Evolutionary conservation across 1,140 invertebrate genomes (phyloP).

Genomic region (Idris sp.): DNA sequence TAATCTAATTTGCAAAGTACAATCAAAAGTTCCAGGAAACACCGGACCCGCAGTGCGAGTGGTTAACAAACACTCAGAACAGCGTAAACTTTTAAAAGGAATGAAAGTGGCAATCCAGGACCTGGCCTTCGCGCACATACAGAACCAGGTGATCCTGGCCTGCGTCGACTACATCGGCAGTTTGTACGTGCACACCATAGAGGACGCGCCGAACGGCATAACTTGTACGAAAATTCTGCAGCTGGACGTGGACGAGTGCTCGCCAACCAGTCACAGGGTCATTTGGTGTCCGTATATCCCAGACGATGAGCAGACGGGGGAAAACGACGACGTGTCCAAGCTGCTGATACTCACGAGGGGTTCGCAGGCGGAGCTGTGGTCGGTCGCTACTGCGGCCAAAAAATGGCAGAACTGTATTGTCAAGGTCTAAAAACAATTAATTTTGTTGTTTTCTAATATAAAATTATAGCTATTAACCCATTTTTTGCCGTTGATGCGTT

Average conservation of each 20-base stretch:
- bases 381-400: slow-evolving; percentile 68
- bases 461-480: too few species aligned
- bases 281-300: slow-evolving; percentile 97
- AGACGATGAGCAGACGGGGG: slow-evolving; percentile 79
- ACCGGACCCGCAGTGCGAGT: slow-evolving; percentile 89
- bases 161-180: slow-evolving; percentile 91
- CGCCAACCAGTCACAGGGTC: slow-evolving; percentile 79
- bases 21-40: slow-evolving; percentile 77
- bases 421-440: slow-evolving; percentile 62
- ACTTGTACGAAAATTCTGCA: slow-evolving; percentile 79
- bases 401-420: slow-evolving; percentile 62
- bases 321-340: slow-evolving; percentile 84
- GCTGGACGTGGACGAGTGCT: slow-evolving; percentile 73
- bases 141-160: slow-evolving; percentile 88
- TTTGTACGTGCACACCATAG: slow-evolving; percentile 89
- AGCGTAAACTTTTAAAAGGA: slow-evolving; percentile 90
- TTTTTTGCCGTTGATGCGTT: too few species aligned
- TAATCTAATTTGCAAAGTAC: too few species aligned
- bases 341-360: slow-evolving; percentile 89
- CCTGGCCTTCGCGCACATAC: slow-evolving; percentile 91
- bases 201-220: slow-evolving; percentile 80
- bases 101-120: slow-evolving; percentile 91
- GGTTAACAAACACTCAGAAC: slow-evolving; percentile 85
- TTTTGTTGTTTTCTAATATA: too few species aligned
- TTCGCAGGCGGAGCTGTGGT: slow-evolving; percentile 82